A percentile compares a stretch with the other conserved stretches of the same genome.
Conservation (phyloP, 2,888 invertebrate species). For the Gastrophysa polygoni region DNA sequence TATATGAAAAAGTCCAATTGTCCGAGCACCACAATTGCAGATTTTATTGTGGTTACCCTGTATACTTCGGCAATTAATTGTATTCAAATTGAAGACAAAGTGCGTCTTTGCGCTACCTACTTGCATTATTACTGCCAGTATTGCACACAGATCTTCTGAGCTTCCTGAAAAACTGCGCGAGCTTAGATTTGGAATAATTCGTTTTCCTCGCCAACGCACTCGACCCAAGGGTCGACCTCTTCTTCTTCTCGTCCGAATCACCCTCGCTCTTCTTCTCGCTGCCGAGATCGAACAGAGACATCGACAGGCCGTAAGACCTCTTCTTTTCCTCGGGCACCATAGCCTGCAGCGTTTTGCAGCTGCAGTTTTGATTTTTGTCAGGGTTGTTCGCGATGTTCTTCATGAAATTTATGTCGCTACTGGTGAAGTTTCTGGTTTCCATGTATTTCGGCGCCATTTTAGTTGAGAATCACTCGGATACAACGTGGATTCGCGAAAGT, state of each 20-base stretch:
- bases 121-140: conserved; percentile 30
- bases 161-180: conserved; percentile 49
- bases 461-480: not conserved
- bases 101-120: too few species aligned
- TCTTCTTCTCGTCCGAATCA: conserved; percentile 24
- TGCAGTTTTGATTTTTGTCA: conserved; percentile 28
- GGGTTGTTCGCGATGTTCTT: conserved; percentile 34
- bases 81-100: too few species aligned
- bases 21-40: too few species aligned
- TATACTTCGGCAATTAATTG: too few species aligned
- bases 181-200: conserved; percentile 29
- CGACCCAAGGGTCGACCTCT: conserved; percentile 31
- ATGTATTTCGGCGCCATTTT: conserved; percentile 38
- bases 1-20: too few species aligned
- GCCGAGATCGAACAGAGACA: conserved; percentile 47
- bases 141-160: conserved; percentile 45
- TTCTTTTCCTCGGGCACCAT: conserved; percentile 11
- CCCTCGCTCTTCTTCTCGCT: conserved; percentile 25
- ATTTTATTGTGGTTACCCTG: too few species aligned
- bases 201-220: conserved; percentile 24
- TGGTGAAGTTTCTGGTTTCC: conserved; percentile 32
- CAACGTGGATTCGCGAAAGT: not conserved
- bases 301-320: conserved; percentile 41
- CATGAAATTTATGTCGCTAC: conserved; percentile 32
- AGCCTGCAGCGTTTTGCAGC: conserved; percentile 28